phyloP scores from a whole-genome alignment of 2,797 vertebrate species.

The Phaenicophaeus curvirostris region DNA sequence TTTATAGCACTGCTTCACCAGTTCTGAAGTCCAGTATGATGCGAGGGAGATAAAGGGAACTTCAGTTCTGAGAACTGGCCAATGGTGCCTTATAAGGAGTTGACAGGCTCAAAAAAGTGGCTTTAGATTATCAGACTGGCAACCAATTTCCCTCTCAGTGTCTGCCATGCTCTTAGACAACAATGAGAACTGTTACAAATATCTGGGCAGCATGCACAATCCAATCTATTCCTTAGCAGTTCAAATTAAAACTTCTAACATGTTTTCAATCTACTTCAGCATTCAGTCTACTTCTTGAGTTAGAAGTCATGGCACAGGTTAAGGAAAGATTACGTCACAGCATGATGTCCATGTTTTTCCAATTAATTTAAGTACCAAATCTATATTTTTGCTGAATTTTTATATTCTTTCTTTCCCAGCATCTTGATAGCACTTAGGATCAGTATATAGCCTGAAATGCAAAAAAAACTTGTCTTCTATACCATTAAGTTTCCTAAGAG shows the following conservation, averaged over 20 bases:
- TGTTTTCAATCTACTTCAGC: slow-evolving; percentile 8
- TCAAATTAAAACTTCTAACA: slow-evolving; percentile 12
- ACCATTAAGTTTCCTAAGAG: slow-evolving; percentile 21
- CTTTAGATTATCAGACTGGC: background rate
- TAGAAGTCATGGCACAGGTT: slow-evolving; percentile 11
- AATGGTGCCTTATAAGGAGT: background rate
- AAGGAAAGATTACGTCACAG: slow-evolving; percentile 15
- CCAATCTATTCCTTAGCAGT: background rate
- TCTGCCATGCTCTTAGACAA: background rate
- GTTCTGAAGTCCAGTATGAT: background rate
- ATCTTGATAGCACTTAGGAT: slow-evolving; percentile 31
- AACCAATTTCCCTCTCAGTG: background rate
- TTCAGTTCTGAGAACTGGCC: background rate
- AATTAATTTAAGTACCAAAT: slow-evolving; percentile 31
- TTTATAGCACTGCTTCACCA: background rate
- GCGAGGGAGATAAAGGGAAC: background rate
- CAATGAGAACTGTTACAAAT: background rate
- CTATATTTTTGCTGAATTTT: slow-evolving; percentile 24
- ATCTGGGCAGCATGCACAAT: background rate
- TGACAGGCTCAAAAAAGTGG: background rate
- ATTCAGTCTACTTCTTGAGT: background rate
- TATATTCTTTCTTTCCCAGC: background rate
- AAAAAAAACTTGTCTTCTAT: slow-evolving; percentile 52
- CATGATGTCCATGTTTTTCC: background rate
- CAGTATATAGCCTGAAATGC: slow-evolving; percentile 10